These are phyloP conservation scores for Acanthosoma haemorrhoidale DNA, from an alignment of 2,888 invertebrate genomes.

Conservation along the genomic window DNA sequence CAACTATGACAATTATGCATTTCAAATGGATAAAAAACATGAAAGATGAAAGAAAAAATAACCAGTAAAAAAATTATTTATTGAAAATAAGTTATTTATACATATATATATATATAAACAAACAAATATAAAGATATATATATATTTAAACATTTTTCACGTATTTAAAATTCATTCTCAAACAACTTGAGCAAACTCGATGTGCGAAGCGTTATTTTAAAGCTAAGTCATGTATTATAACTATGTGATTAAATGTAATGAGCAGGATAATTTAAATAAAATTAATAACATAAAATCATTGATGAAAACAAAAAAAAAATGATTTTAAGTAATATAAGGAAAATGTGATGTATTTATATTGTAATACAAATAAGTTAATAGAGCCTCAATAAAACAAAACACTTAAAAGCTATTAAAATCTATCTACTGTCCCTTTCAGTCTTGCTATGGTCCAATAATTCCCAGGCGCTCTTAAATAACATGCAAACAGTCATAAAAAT, in stretches of 20 bases:
- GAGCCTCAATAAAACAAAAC: not conserved
- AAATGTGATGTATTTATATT: too few species aligned
- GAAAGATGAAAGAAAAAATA: not conserved
- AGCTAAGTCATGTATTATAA: not conserved
- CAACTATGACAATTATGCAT: constrained; percentile 34
- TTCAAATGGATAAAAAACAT: constrained; percentile 26
- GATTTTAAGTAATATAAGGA: too few species aligned
- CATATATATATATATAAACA: constrained; percentile 10
- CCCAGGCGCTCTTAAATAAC: too few species aligned
- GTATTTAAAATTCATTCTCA: not conserved
- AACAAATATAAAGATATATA: not conserved
- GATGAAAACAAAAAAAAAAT: not conserved
- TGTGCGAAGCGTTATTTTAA: constrained; percentile 1
- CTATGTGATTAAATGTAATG: not conserved
- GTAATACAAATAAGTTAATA: not conserved
- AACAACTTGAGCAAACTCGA: not conserved
- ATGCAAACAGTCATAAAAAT: not conserved
- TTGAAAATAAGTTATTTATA: constrained; percentile 27
- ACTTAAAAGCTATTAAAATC: not conserved
- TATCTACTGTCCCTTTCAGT: not conserved
- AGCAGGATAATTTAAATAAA: not conserved
- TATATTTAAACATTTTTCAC: not conserved
- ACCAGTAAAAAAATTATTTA: constrained; percentile 21
- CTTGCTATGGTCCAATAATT: not conserved
- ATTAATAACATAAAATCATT: not conserved